Evolutionary conservation across 30 jellyfish, hydroid and myxozoan species (phyloP), one percentile per base, ranked within the genome.

Genomic region (Clytia hemisphaerica): DNA sequence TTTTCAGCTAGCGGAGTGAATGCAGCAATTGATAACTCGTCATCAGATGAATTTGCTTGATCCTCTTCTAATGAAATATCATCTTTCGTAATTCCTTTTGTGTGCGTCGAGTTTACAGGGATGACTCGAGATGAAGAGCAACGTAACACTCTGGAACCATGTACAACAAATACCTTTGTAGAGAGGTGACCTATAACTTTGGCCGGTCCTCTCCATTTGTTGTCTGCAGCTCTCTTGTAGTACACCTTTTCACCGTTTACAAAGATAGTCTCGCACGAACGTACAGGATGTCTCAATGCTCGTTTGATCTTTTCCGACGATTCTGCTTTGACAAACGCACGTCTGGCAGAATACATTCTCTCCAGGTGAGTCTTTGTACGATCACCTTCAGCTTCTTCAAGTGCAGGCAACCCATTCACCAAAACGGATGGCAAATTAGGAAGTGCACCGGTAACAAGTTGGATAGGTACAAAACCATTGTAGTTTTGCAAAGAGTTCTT

Each of bases 301-400:
- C 71, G 63, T 19, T 4, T 62, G 35, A 62, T 1, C 18, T 62
- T 62, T 64, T 62, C 76, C 33, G 63, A 62, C 24, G 76, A 62
- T 37, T 62, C 76, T 4, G 76, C 76, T 62, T 62, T 60, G 0
- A 60, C 63, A 28, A 60, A 60, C 12, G 73, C 73, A n/a, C 73
- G 22, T 60, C 73, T 60, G 16, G 71, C 73, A 60, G 71, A 18
- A 28, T 60, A 60, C 61, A 60, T 60, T 0, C 73, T 60, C 26
- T 60, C 26, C 25, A 60, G n/a, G 62, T 1, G 73, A 31, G 22
- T 61, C 26, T 60, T 60, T 28, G 63, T 60, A 60, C 30, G 16
- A 28, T 34, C 66, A 1, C 18, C 25, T 10, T 60, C 71, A 0
- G 73, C 73, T 60, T 60, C 71, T n/a, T 60, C 73, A 60, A 60